Conservation (phyloP, 2,888 invertebrate genomes). For the Tetramorium bicarinatum region DNA sequence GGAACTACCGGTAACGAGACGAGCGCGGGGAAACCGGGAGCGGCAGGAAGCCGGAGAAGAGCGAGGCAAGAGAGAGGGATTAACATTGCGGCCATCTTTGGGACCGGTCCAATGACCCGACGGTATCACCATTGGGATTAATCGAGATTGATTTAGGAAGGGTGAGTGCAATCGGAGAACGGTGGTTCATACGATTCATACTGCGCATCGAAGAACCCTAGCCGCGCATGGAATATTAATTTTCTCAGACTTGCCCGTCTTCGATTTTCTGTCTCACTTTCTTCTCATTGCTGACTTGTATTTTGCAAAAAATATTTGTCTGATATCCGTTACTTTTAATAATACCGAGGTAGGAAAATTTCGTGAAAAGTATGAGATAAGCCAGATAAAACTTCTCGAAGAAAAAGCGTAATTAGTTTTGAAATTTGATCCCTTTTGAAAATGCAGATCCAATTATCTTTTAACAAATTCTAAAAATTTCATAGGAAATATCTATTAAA, state of each 20-base stretch:
- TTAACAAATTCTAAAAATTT: background rate
- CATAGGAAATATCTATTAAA: background rate
- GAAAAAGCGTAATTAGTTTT: background rate
- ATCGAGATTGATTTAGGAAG: constrained; percentile 77
- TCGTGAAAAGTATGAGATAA: constrained; percentile 16
- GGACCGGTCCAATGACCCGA: constrained; percentile 61
- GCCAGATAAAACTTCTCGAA: background rate
- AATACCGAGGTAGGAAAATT: background rate
- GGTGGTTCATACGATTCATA: constrained; percentile 27
- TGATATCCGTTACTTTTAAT: background rate
- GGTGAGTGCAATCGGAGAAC: constrained; percentile 24
- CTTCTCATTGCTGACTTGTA: background rate
- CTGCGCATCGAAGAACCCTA: constrained; percentile 31
- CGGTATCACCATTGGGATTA: constrained; percentile 72
- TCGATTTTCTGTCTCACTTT: constrained; percentile 33
- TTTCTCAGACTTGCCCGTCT: background rate
- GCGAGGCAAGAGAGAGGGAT: constrained; percentile 53
- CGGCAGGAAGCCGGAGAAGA: constrained; percentile 20
- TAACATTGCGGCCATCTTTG: constrained; percentile 69
- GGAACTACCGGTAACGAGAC: constrained; percentile 60
- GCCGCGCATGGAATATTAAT: constrained; percentile 50
- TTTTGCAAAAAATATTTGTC: background rate
- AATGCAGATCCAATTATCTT: background rate
- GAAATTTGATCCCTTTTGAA: constrained; percentile 1
- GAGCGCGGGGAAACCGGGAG: background rate